Conservation (phyloP, 2,888 invertebrate species). For the Apotomis capreana region DNA sequence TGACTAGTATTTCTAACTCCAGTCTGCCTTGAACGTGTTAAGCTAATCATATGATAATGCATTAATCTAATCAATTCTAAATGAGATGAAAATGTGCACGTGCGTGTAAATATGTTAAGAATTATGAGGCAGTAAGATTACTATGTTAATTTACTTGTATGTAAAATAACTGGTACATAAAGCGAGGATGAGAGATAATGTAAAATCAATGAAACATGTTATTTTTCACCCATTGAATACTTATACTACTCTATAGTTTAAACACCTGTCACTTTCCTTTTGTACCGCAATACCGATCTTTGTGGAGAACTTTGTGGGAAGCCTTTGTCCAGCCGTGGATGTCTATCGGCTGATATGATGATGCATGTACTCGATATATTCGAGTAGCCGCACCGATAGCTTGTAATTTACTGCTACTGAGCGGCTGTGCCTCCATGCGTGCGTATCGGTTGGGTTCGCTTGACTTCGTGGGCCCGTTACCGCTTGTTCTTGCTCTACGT, state of each 20-base stretch:
- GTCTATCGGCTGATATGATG: too few relatives aligned
- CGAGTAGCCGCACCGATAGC: slow-evolving; percentile 19
- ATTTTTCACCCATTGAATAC: too few relatives aligned
- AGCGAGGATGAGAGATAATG: not conserved
- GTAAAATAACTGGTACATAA: not conserved
- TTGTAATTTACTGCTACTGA: slow-evolving; percentile 33
- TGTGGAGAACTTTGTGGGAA: too few relatives aligned
- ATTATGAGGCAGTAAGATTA: slow-evolving; percentile 30
- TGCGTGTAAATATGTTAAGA: slow-evolving; percentile 17
- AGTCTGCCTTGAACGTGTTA: slow-evolving; percentile 35
- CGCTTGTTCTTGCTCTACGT: slow-evolving; percentile 12
- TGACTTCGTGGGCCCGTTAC: slow-evolving; percentile 31
- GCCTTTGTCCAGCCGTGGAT: too few relatives aligned
- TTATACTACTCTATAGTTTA: too few relatives aligned
- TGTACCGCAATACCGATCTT: too few relatives aligned
- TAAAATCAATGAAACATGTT: too few relatives aligned
- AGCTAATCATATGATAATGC: slow-evolving; percentile 35
- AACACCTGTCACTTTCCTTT: too few relatives aligned
- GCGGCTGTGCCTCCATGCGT: slow-evolving; percentile 1
- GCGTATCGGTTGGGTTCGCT: slow-evolving; percentile 28
- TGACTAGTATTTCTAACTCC: slow-evolving; percentile 18
- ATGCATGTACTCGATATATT: not conserved
- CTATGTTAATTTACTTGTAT: slow-evolving; percentile 22
- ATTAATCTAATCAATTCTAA: slow-evolving; percentile 36
- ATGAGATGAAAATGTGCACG: slow-evolving; percentile 24